These are phyloP conservation scores for Coptodon bakossiorum DNA, from an alignment of 2,113 vertebrate species.

Conservation along the genomic window DNA sequence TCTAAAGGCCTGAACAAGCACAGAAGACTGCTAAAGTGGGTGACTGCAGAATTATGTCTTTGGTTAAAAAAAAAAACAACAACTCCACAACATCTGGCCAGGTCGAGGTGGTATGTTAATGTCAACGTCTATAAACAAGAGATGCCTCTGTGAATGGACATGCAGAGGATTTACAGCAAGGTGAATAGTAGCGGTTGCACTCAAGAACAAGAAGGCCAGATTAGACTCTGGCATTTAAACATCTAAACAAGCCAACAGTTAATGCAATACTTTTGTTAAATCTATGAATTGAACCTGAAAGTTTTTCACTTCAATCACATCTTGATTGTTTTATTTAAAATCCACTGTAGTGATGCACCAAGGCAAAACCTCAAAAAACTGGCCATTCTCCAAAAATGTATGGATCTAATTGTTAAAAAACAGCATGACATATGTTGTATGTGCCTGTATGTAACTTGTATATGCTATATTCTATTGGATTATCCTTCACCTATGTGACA, in stretches of 20 bases:
- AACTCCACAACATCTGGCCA: background rate
- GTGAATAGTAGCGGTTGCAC: background rate
- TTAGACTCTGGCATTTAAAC: background rate
- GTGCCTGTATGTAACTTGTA: background rate
- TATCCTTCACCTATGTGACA: background rate
- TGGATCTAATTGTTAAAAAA: rapidly evolving
- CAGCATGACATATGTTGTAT: background rate
- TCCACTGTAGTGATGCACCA: background rate
- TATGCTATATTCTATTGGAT: background rate
- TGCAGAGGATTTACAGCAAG: background rate
- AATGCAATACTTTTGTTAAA: background rate
- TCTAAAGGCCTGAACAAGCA: background rate
- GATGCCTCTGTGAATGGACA: background rate
- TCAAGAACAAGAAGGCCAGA: background rate
- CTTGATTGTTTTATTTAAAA: background rate
- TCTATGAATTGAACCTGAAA: rapidly evolving
- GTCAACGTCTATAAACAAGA: background rate
- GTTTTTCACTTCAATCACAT: background rate
- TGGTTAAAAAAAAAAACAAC: background rate
- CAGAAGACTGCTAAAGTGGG: background rate
- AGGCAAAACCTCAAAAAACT: background rate
- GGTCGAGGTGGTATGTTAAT: background rate
- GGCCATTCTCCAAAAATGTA: rapidly evolving
- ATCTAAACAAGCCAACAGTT: background rate
- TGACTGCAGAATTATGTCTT: background rate